Percentiles rank a stretch among this genome's conserved stretches.
Evolutionary conservation across 2,888 invertebrate species (phyloP).

Genomic region (Hyposoter didymator): DNA sequence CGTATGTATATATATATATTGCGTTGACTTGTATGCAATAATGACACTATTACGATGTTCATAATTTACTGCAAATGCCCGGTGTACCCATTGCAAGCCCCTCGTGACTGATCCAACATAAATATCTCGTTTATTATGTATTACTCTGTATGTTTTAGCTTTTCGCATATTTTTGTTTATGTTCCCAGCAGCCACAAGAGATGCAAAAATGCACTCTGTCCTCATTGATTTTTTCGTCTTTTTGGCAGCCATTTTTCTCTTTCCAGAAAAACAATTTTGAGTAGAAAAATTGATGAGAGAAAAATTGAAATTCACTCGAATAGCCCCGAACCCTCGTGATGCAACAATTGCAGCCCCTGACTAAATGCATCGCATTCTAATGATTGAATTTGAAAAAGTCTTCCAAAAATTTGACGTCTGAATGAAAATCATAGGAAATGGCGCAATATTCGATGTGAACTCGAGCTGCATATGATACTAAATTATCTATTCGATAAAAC

Average conservation of each 20-base stretch:
- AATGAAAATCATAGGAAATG: not conserved
- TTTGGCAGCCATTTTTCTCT: not conserved
- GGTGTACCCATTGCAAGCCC: constrained; percentile 38
- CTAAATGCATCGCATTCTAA: not conserved
- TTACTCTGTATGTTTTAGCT: constrained; percentile 54
- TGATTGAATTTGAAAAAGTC: not conserved
- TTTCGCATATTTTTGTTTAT: constrained; percentile 15
- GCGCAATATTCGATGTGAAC: constrained; percentile 1
- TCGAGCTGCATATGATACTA: not conserved
- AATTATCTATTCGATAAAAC: not conserved
- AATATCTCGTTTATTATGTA: constrained; percentile 32
- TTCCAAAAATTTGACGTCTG: not conserved
- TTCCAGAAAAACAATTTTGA: not conserved
- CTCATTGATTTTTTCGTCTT: not conserved
- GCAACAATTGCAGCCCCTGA: not conserved
- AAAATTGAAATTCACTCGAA: not conserved
- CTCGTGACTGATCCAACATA: constrained; percentile 52
- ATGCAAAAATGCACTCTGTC: not conserved
- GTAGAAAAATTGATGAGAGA: not conserved
- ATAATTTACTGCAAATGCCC: constrained; percentile 45
- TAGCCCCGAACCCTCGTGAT: not conserved
- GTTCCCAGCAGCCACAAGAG: not conserved
- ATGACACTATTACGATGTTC: constrained; percentile 28
- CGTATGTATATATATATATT: constrained; percentile 10
- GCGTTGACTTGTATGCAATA: constrained; percentile 16